phyloP scores from a whole-genome alignment of 2,888 invertebrate species.

The Geophilus truncorum region DNA sequence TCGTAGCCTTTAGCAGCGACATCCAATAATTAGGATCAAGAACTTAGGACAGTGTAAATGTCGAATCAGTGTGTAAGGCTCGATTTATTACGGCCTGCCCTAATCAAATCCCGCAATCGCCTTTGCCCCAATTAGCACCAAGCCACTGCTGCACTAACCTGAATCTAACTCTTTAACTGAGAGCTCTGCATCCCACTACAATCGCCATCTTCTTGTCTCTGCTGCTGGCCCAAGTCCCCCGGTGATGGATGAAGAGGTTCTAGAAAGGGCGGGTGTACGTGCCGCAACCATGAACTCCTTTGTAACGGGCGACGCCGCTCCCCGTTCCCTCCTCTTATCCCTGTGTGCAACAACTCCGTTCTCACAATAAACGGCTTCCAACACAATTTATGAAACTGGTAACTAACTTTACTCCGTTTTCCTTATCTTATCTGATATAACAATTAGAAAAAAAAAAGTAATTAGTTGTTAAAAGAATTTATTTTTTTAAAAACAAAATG shows the following conservation, averaged over 20 bases:
- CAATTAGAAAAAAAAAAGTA: neutral
- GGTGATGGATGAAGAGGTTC: neutral
- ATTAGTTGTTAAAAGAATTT: neutral
- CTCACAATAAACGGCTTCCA: neutral
- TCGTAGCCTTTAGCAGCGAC: neutral
- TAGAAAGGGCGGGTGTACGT: too few species aligned
- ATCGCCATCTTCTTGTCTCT: constrained; percentile 1
- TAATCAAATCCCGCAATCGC: constrained; percentile 11
- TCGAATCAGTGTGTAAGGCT: neutral
- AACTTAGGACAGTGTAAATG: neutral
- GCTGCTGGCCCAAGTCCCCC: neutral
- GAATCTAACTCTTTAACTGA: neutral
- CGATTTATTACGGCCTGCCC: neutral
- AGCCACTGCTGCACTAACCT: neutral
- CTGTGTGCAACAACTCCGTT: neutral
- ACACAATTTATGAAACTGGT: neutral
- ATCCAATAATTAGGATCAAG: constrained; percentile 2
- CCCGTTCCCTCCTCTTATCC: neutral
- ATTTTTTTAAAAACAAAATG: neutral
- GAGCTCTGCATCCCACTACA: neutral
- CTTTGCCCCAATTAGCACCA: constrained; percentile 3
- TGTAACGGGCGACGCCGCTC: neutral
- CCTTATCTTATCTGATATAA: neutral
- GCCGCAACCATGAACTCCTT: neutral
- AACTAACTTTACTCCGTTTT: neutral